Evolutionary conservation across 2,113 vertebrate species (phyloP).

Genomic region (Atrichornis clamosus): DNA sequence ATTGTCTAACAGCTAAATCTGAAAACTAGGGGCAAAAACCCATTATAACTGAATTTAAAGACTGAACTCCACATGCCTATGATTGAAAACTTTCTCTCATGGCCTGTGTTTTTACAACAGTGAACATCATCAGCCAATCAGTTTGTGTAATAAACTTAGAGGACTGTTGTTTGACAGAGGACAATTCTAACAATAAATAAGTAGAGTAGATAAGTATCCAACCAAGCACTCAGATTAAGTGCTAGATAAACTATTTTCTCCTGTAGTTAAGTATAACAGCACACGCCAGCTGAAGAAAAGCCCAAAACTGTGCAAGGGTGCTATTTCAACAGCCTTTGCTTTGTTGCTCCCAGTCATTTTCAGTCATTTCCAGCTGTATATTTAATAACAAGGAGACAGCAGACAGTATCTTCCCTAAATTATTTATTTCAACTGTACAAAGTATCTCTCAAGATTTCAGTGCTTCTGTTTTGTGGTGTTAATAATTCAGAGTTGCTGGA

Average conservation of each 20-base stretch:
- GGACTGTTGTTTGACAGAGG: not conserved
- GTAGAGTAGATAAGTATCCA: not conserved
- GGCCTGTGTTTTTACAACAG: not conserved
- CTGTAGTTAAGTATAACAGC: not conserved
- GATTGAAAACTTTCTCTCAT: not conserved
- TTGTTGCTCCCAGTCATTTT: not conserved
- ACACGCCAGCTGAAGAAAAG: not conserved
- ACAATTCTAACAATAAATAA: not conserved
- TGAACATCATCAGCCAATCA: not conserved
- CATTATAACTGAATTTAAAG: not conserved
- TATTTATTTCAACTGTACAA: slow-evolving; percentile 36
- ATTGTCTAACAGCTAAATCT: not conserved
- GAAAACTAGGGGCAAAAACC: not conserved
- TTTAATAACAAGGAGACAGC: slow-evolving; percentile 11
- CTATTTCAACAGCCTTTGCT: not conserved
- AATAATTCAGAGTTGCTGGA: slow-evolving; percentile 50
- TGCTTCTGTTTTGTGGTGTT: slow-evolving; percentile 6
- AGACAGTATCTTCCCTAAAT: slow-evolving; percentile 36
- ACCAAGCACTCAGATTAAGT: not conserved
- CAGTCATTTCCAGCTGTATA: not conserved
- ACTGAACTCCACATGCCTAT: accelerated
- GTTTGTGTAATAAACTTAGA: not conserved
- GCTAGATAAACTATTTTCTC: not conserved
- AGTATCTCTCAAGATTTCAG: slow-evolving; percentile 14
- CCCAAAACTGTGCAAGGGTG: not conserved